Percentiles rank a stretch among this genome's conserved stretches.
Conservation (phyloP, 1,140 invertebrate species). For the Zeugodacus cucurbitae region DNA sequence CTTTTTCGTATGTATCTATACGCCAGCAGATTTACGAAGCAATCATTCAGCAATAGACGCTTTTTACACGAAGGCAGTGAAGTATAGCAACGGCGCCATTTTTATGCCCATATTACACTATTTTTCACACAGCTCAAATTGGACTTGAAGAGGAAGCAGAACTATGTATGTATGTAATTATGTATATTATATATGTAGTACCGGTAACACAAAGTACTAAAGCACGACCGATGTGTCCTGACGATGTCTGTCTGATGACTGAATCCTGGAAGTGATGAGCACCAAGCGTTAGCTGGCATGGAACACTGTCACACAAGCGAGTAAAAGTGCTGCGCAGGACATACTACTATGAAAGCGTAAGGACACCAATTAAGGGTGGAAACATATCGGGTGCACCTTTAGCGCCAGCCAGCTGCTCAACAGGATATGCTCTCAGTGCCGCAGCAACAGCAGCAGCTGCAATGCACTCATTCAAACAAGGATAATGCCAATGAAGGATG, state of each 20-base stretch:
- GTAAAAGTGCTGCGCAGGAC: slow-evolving; percentile 33
- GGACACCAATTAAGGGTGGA: neutral
- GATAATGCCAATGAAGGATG: neutral
- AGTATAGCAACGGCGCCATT: slow-evolving; percentile 7
- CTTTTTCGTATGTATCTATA: slow-evolving; percentile 28
- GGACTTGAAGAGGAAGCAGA: neutral
- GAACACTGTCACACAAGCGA: neutral
- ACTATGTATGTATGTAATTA: neutral
- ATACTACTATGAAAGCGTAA: neutral
- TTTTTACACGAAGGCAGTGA: neutral
- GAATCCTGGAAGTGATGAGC: slow-evolving; percentile 37
- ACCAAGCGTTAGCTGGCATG: neutral
- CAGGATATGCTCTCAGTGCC: neutral
- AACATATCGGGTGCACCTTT: neutral
- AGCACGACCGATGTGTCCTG: neutral
- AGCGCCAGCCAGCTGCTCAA: neutral
- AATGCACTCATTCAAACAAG: neutral
- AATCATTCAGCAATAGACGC: neutral
- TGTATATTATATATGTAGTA: neutral
- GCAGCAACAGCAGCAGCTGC: slow-evolving; percentile 9
- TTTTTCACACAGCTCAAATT: neutral
- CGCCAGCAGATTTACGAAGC: neutral
- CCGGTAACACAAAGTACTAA: neutral
- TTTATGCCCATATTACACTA: neutral
- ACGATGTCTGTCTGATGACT: neutral